Evolutionary conservation across 2,797 vertebrate genomes (phyloP).

Genomic region (Aldrovandia affinis): DNA sequence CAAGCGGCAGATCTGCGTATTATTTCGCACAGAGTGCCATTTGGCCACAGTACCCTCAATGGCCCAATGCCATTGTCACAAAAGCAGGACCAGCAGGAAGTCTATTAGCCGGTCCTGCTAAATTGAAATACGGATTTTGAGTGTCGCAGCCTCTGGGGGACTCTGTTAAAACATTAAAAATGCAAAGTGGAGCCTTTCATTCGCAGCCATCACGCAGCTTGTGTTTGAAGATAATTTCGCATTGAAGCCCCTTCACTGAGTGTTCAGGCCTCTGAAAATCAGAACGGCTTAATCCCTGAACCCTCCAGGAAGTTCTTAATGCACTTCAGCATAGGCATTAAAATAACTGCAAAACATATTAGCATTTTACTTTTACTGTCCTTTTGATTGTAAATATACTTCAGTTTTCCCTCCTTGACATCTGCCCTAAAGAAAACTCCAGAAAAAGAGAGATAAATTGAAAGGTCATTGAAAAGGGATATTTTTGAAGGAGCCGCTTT

Average conservation of each 20-base stretch:
- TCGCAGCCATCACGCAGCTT: slow-evolving; percentile 72
- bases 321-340: slow-evolving; percentile 64
- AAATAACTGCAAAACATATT: slow-evolving; percentile 36
- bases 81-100: slow-evolving; percentile 54
- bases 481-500: slow-evolving; percentile 19
- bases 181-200: slow-evolving; percentile 70
- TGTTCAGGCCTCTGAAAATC: slow-evolving; percentile 76
- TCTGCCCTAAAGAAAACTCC: slow-evolving; percentile 22
- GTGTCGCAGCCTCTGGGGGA: slow-evolving; percentile 28
- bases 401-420: slow-evolving; percentile 29
- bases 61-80: slow-evolving; percentile 9
- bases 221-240: slow-evolving; percentile 78
- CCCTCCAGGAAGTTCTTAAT: slow-evolving; percentile 79
- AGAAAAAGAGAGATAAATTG: neutral
- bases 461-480: slow-evolving; percentile 20
- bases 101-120: slow-evolving; percentile 67
- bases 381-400: slow-evolving; percentile 56
- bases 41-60: neutral
- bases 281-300: slow-evolving; percentile 77
- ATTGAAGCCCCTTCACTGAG: slow-evolving; percentile 75
- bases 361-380: slow-evolving; percentile 48
- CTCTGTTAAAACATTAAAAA: slow-evolving; percentile 67
- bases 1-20: neutral
- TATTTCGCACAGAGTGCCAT: neutral
- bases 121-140: slow-evolving; percentile 66